Percentiles rank a stretch among this genome's conserved stretches.
Evolutionary conservation across 2,113 vertebrate genomes (phyloP).

Genomic region (Tenrec ecaudatus): DNA sequence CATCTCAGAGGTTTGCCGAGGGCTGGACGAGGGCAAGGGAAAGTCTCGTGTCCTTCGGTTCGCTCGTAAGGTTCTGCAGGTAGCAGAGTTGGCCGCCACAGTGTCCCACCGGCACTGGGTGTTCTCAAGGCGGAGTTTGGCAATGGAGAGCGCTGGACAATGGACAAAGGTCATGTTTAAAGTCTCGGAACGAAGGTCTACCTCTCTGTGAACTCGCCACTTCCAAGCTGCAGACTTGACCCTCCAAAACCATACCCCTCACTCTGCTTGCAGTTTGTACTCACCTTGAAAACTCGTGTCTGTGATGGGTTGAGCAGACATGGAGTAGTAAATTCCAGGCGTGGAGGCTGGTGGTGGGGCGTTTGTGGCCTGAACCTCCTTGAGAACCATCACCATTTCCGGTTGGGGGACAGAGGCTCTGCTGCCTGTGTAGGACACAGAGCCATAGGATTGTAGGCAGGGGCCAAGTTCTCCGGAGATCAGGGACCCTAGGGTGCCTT

Average conservation of each 20-base stretch:
- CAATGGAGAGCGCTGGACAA: neutral
- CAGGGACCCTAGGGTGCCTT: neutral
- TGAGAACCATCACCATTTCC: slow-evolving; percentile 63
- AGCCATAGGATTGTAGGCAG: slow-evolving; percentile 15
- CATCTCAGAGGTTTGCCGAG: too few relatives aligned
- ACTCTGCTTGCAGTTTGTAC: neutral
- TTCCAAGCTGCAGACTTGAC: neutral
- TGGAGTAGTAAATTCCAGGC: slow-evolving; percentile 22
- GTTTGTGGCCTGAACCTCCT: slow-evolving; percentile 22
- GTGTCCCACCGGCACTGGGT: neutral
- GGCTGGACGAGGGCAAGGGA: neutral
- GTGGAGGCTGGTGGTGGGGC: neutral
- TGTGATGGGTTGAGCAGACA: neutral
- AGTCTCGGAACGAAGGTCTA: neutral
- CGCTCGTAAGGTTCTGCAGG: too few relatives aligned
- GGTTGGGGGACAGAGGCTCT: slow-evolving; percentile 19
- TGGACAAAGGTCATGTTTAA: too few relatives aligned
- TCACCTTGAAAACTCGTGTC: slow-evolving; percentile 34
- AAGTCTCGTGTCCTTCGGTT: neutral
- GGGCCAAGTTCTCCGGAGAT: neutral
- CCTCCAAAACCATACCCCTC: neutral
- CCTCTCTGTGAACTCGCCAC: neutral
- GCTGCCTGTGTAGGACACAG: neutral
- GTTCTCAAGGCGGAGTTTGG: neutral
- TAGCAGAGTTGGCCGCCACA: fast-evolving